Evolutionary conservation across 2,797 vertebrate species (phyloP), one percentile per base, ranked within the genome.

Genomic region (Holocentrus rufus): DNA sequence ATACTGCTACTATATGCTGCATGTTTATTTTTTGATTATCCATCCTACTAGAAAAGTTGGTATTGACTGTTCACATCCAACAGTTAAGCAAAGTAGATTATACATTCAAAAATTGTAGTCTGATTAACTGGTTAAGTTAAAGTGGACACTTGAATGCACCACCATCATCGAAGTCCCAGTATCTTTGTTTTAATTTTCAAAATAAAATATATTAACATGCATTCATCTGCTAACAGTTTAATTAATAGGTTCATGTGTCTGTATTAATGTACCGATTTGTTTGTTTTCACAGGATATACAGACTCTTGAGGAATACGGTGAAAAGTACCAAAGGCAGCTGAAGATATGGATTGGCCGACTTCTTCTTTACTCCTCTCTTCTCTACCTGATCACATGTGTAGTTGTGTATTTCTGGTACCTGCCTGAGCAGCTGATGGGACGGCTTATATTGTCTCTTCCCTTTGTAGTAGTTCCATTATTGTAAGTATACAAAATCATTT

Each of bases 401-500:
- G 87, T 98, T 78, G 96, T 98, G 4, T 99, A 98, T 88, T 91
- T 93, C 23, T 99, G 97, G 95, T 98, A 96, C 91, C 94, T 99
- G 83, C 98, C 98, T 13, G 96, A 98, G 56, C 96, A 94, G 85
- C 89, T 95, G 84, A 95, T 96, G 78, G 95, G 95, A 74, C 95
- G 94, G 70, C 85, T 99, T 66, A 88, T 95, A 64, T 91, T 97
- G 90, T 93, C 92, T 34, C 93, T 98, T 81, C 95, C 95, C 14
- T 96, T 98, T 89, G 79, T 99, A 90, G 75, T 96, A 66, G 97
- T 98, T 94, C 98, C 97, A 4, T 77, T 96, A 69, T 92, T 99
- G 98, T 99, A 95, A 98, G 98, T 98, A 92, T 86, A 76, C 23
- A 52, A 44, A 2, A 61, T 3, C 22, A 7, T 31, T 0, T 0